Conservation (phyloP, 92 coral and sea anemone species). For the Nematostella vectensis region DNA sequence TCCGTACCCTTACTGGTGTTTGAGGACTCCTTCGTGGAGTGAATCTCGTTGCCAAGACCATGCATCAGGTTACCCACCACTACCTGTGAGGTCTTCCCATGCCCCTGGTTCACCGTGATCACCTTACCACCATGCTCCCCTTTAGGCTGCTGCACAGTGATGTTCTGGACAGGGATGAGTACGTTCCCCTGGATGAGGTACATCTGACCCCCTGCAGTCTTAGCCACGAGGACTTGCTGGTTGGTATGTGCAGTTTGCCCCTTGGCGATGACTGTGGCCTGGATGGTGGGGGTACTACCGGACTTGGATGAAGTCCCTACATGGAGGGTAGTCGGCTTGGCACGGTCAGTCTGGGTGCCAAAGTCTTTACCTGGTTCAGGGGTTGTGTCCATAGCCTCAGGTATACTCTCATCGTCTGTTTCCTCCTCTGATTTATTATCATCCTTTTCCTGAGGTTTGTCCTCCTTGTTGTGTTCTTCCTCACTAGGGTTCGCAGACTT, state of each 20-base stretch:
- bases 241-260: slow-evolving; percentile 72
- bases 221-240: slow-evolving; percentile 82
- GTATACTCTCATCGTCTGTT: no score
- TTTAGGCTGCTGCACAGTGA: slow-evolving; percentile 47
- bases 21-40: not conserved
- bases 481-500: not conserved
- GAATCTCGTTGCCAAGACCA: not conserved
- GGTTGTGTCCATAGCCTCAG: no score
- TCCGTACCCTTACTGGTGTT: slow-evolving; percentile 8
- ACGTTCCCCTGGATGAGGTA: slow-evolving; percentile 84
- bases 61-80: slow-evolving; percentile 21
- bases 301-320: no score
- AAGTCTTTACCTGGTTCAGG: slow-evolving; percentile 1
- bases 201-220: slow-evolving; percentile 79
- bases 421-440: no score
- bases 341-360: not conserved
- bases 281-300: slow-evolving; percentile 55
- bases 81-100: slow-evolving; percentile 25
- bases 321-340: no score
- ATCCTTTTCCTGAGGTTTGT: no score
- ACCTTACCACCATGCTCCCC: slow-evolving; percentile 43
- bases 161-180: slow-evolving; percentile 67
- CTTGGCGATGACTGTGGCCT: slow-evolving; percentile 83
- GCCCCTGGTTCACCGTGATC: slow-evolving; percentile 31
- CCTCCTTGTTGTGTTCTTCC: not conserved